phyloP scores from a whole-genome alignment of 2,888 invertebrate genomes.

The Eupithecia subumbrata region DNA sequence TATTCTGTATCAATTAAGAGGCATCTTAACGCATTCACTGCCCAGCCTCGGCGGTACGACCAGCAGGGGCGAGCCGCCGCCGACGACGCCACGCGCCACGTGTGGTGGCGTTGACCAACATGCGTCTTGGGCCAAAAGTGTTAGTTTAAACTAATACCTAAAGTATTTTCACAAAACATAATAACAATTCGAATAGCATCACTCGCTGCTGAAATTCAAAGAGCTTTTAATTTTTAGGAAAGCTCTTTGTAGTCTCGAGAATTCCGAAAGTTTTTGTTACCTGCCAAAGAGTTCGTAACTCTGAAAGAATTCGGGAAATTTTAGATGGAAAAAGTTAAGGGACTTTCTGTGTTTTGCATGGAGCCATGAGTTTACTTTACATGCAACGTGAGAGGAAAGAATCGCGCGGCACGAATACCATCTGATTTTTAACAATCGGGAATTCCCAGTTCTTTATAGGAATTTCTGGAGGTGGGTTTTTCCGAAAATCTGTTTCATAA shows the following conservation, averaged over 20 bases:
- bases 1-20: not conserved
- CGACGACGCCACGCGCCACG: too few relatives aligned
- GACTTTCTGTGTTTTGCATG: not conserved
- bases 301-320: not conserved
- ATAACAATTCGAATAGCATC: not conserved
- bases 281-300: not conserved
- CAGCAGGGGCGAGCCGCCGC: too few relatives aligned
- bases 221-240: not conserved
- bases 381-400: not conserved
- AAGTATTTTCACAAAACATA: not conserved
- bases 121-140: too few relatives aligned
- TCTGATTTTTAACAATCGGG: conserved; percentile 1
- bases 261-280: not conserved
- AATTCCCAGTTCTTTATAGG: conserved; percentile 5
- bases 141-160: not conserved
- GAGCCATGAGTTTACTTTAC: not conserved
- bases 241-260: not conserved
- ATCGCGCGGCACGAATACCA: not conserved
- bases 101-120: too few relatives aligned
- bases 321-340: not conserved
- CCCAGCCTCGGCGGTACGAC: too few relatives aligned
- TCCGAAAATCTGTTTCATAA: not conserved
- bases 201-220: not conserved
- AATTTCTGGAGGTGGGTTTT: conserved; percentile 13
- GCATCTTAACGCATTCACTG: too few relatives aligned